These are phyloP conservation scores for Pterois miles DNA, from an alignment of 2,797 vertebrate genomes.

Conservation along the genomic window DNA sequence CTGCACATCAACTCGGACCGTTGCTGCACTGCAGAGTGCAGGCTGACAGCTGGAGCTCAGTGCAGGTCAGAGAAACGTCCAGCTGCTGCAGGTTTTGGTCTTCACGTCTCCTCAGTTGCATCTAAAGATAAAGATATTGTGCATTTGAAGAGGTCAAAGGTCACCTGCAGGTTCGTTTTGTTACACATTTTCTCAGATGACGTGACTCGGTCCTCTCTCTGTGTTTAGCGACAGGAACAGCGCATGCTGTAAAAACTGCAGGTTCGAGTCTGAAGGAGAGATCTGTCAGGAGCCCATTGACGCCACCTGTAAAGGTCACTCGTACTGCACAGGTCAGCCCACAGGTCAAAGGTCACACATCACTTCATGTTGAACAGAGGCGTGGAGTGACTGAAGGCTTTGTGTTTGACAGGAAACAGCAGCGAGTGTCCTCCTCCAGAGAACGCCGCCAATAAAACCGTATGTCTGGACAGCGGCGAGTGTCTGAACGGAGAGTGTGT, in stretches of 20 bases:
- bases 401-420: conserved; percentile 83
- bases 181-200: background rate
- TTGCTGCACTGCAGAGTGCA: conserved; percentile 90
- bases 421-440: conserved; percentile 92
- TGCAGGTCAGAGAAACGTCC: conserved; percentile 86
- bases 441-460: conserved; percentile 86
- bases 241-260: conserved; percentile 92
- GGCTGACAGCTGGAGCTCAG: conserved; percentile 77
- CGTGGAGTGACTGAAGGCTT: background rate
- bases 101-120: background rate
- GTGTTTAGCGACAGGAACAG: conserved; percentile 92
- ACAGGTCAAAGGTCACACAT: background rate
- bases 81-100: background rate
- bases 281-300: conserved; percentile 95
- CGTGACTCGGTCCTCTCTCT: background rate
- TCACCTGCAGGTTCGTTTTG: background rate
- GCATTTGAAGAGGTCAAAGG: background rate
- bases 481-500: conserved; percentile 90
- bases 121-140: background rate
- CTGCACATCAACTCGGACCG: conserved; percentile 87
- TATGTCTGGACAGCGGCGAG: conserved; percentile 92
- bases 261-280: conserved; percentile 87
- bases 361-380: background rate
- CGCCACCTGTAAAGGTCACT: conserved; percentile 94
- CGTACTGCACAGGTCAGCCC: conserved; percentile 91